A percentile compares a stretch with the other conserved stretches of the same genome.
Evolutionary conservation across 2,113 vertebrate genomes (phyloP).

Genomic region (Oreochromis spilurus): DNA sequence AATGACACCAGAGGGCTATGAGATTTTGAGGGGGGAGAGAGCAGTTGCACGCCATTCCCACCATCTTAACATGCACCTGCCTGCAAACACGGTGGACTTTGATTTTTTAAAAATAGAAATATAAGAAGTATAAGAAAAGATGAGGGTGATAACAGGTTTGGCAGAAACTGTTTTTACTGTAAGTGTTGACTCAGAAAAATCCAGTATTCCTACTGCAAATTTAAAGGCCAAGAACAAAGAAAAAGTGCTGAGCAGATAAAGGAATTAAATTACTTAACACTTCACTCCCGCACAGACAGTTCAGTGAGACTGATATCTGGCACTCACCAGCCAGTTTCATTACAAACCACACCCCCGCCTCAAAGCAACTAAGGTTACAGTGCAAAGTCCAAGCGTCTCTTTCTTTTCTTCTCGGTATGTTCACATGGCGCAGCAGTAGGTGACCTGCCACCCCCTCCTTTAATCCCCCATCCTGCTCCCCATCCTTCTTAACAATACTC

Average conservation of each 20-base stretch:
- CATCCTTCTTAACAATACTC: slow-evolving; percentile 8
- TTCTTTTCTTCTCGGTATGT: not conserved
- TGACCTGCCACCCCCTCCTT: not conserved
- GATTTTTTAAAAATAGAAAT: not conserved
- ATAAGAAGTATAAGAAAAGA: not conserved
- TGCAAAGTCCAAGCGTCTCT: not conserved
- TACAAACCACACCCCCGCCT: not conserved
- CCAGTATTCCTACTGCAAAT: not conserved
- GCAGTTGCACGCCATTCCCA: not conserved
- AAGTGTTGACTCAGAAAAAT: not conserved
- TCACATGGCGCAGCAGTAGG: not conserved
- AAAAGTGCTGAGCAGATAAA: not conserved
- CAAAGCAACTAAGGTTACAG: not conserved
- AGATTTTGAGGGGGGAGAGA: not conserved
- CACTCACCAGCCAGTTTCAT: not conserved
- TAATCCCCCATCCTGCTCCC: slow-evolving; percentile 16
- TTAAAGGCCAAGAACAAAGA: not conserved
- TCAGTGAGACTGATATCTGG: not conserved
- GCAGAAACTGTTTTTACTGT: not conserved
- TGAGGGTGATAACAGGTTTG: not conserved
- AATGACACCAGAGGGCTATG: not conserved
- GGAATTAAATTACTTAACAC: not conserved
- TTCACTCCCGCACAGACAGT: not conserved
- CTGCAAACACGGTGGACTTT: not conserved
- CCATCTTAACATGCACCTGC: not conserved